Conservation (phyloP, 2,113 vertebrate species). For the Rhinopomastus cyanomelas region DNA sequence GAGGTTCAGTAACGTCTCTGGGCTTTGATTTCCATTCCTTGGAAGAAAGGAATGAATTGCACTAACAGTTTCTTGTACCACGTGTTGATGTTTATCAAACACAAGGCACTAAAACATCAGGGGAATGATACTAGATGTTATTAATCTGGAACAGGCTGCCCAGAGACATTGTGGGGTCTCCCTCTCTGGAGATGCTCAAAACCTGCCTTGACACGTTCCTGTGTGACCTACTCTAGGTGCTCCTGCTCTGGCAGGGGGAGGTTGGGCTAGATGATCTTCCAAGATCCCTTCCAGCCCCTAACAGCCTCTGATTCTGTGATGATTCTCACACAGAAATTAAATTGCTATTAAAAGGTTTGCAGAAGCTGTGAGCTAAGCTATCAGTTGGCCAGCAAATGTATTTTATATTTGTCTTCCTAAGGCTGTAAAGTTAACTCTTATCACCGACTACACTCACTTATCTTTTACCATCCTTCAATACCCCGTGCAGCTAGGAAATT, state of each 20-base stretch:
- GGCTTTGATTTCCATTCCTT: background rate
- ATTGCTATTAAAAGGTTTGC: background rate
- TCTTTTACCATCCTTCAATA: background rate
- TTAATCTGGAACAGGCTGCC: too few relatives aligned
- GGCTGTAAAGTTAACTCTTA: background rate
- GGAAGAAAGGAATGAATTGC: background rate
- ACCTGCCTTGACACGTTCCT: too few relatives aligned
- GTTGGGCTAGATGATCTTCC: too few relatives aligned
- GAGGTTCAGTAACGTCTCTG: background rate
- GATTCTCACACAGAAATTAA: background rate
- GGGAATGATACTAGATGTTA: background rate
- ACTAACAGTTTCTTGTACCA: background rate
- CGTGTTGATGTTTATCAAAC: background rate
- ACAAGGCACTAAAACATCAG: background rate
- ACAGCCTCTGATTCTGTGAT: too few relatives aligned
- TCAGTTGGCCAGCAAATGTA: background rate
- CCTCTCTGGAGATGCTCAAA: too few relatives aligned
- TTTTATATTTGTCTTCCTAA: background rate
- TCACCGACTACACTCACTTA: background rate
- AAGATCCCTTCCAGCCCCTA: too few relatives aligned
- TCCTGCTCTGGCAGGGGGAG: too few relatives aligned
- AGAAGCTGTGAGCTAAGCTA: background rate
- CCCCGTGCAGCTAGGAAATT: background rate
- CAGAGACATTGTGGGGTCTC: too few relatives aligned
- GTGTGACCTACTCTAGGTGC: too few relatives aligned